phyloP scores from a whole-genome alignment of 2,888 invertebrate genomes.

The Tetanocera ferruginea region DNA sequence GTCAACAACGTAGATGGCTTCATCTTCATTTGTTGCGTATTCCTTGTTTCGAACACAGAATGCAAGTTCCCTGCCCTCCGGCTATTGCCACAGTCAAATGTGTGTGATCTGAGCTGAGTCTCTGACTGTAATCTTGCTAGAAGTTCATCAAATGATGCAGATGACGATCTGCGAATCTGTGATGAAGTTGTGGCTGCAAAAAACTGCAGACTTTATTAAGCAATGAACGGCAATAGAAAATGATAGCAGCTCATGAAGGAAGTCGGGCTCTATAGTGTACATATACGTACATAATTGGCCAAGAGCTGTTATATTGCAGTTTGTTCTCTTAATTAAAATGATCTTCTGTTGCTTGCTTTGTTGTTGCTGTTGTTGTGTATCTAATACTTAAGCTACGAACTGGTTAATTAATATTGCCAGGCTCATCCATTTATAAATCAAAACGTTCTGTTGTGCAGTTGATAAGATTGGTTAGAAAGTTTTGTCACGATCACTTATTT shows the following conservation, averaged over 20 bases:
- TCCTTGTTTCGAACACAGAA: conserved; percentile 1
- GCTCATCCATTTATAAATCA: not conserved
- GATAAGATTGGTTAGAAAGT: conserved; percentile 21
- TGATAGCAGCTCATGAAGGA: conserved; percentile 8
- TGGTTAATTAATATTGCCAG: conserved; percentile 30
- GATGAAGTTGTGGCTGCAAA: not conserved
- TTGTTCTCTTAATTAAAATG: conserved; percentile 31
- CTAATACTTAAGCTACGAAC: not conserved
- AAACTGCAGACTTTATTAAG: not conserved
- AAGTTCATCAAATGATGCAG: not conserved
- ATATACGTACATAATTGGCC: not conserved
- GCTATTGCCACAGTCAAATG: too few species aligned
- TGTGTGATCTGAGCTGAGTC: not conserved
- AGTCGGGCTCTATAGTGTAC: not conserved
- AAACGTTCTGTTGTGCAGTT: not conserved
- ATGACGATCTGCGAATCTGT: not conserved
- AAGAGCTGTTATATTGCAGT: conserved; percentile 2
- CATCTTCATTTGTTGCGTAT: not conserved
- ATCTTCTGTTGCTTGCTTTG: conserved; percentile 3
- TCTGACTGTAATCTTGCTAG: not conserved
- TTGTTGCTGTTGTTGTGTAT: not conserved
- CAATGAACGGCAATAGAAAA: not conserved
- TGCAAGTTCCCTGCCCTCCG: not conserved
- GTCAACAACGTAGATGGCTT: not conserved
- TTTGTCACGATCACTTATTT: conserved; percentile 28